Base-by-base conservation (phyloP, 2,888 invertebrate species). In the Synanthedon andrenaeformis region DNA sequence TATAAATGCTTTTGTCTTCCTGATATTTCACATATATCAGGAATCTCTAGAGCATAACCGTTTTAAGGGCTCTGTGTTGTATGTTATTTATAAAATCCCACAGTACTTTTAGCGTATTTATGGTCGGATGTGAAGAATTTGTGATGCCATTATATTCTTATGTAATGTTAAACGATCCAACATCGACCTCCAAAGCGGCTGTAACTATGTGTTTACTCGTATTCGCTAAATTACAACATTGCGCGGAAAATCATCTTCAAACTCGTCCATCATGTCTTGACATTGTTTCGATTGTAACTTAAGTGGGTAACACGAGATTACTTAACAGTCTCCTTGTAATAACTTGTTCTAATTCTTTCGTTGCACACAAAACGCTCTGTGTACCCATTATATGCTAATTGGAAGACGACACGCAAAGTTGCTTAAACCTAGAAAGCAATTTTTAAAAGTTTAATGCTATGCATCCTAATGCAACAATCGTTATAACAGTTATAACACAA, bases 351-450 rank as follows among this genome's bases (percentile, higher is more conserved):
- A 72, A 78, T 77, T 76, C 73, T 69, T 61, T 62, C 60, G 65
- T 75, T 76, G 73, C 73, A 64, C 65, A 49, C 49, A 70, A 60
- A 65, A 62, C 65, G 62, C 60, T 58, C 61, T 50, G 45, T 62
- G 59, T 63, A 57, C 62, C 75, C 67, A 80, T 79, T 80, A 74
- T 79, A 80, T 81, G 78, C 67, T 78, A 80, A 80, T 80, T 72
- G 69, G 63, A 62, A 69, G 70, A 72, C 71, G 73, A 80, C 79
- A 77, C 74, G 70, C 67, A 58, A 66, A 74, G 73, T 74, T 73
- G 71, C 73, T 64, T 61, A 69, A 68, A 69, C 57, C 65, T 63
- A 60, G 66, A 70, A 70, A 70, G 66, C 58, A 61, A 61, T 62
- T 59, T 60, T 58, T 56, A 45, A 58, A 63, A 53, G 54, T 55